A percentile compares a stretch with the other conserved stretches of the same genome.
Evolutionary conservation across 1,140 invertebrate species (phyloP).

Genomic region (Drosophila rufa): DNA sequence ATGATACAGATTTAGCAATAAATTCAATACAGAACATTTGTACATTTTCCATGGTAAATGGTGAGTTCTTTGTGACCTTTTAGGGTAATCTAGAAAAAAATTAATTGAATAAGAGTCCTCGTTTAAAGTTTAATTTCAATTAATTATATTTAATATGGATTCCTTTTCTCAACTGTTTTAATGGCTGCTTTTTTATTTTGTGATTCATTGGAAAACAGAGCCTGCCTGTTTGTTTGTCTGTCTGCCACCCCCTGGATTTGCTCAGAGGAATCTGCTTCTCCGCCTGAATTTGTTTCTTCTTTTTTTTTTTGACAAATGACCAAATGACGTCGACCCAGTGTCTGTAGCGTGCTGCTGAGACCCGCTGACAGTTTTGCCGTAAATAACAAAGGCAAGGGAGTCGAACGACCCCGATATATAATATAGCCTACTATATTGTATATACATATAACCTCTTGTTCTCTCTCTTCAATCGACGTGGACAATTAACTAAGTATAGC

Average conservation of each 20-base stretch:
- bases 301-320: conserved; percentile 49
- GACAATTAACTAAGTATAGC: conserved; percentile 44
- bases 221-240: conserved; percentile 36
- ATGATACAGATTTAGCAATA: neutral
- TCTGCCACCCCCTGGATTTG: conserved; percentile 13
- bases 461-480: neutral
- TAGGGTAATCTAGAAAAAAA: neutral
- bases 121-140: neutral
- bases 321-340: conserved; percentile 56
- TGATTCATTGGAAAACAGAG: conserved; percentile 20
- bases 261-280: neutral
- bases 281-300: neutral
- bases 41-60: neutral
- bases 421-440: neutral
- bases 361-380: conserved; percentile 55
- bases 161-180: neutral
- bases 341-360: conserved; percentile 57
- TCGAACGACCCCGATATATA: conserved; percentile 33
- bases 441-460: neutral
- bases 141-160: neutral
- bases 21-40: no score
- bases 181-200: conserved; percentile 3
- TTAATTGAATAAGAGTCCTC: neutral
- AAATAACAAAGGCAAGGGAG: conserved; percentile 49
- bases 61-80: neutral